Evolutionary conservation across 2,888 invertebrate genomes (phyloP), one percentile per base, ranked within the genome.

Genomic region (Xylophagus ater): DNA sequence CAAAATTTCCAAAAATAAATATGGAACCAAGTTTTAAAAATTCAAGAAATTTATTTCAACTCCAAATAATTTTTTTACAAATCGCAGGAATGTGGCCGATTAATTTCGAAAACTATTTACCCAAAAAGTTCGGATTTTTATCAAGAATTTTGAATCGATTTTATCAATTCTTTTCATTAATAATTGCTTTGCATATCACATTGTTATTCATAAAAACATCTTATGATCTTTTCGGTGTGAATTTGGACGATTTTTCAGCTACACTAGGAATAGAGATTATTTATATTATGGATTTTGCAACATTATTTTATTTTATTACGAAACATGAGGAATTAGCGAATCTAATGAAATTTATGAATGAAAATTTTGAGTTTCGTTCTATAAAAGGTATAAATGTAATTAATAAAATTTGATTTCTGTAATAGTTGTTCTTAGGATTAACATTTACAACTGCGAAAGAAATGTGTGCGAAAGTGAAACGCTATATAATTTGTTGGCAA

Each of bases 341-440:
- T 1, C 42, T 70, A 8, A 37, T 58, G 0, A 50, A 52, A 2
- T 67, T 51, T 43, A 64, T 68, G 59, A 60, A 62, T 31, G 40
- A 40, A 4, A 59, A 66, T 33, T 69, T 68, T 44, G 61, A 58
- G 47, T 60, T 58, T 38, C 58, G 56, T 37, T 69, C 69, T 0
- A 67, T 66, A 3, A 50, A 56, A 21, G 69, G 69, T 45, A 36
- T n/a, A n/a, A 12, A 17, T 21, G 18, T 3, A 29, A 19, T 13
- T 18, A 13, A 6, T 21, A 10, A 17, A 13, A 24, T 7, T 4
- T 3, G 2, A 15, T 13, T 26, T n/a, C 31, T 12, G 9, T 33
- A 15, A 13, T 9, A 6, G 8, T 12, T 14, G 7, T 21, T 19
- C 23, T 8, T 25, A 42, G 47, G 47, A 12, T 20, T 44, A 9